These are phyloP conservation scores for Epirrita christyi DNA, from an alignment of 2,888 invertebrate genomes.

Conservation along the genomic window DNA sequence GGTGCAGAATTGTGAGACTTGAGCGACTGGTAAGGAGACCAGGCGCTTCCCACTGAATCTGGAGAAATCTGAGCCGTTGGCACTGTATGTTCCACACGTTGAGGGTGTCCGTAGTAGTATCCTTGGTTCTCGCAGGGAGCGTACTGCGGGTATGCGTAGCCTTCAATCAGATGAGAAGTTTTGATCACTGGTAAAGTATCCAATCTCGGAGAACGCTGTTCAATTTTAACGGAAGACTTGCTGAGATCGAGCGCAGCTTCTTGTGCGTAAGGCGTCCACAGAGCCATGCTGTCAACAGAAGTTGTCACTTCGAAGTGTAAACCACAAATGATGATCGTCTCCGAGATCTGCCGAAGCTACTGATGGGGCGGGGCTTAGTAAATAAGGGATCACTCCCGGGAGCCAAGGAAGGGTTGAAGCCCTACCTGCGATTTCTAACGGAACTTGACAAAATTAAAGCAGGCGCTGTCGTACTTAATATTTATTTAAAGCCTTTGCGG, in stretches of 20 bases:
- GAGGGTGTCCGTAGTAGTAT: conserved; percentile 47
- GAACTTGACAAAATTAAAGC: conserved; percentile 29
- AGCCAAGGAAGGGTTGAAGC: conserved; percentile 40
- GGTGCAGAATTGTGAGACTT: conserved; percentile 39
- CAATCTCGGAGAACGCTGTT: conserved; percentile 44
- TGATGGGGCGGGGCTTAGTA: conserved; percentile 46
- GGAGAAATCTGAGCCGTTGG: conserved; percentile 59
- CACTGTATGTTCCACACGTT: conserved; percentile 43
- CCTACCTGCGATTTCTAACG: conserved; percentile 45
- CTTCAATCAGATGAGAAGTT: conserved; percentile 32
- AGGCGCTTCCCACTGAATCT: conserved; percentile 51
- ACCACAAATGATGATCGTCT: conserved; percentile 40
- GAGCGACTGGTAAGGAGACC: conserved; percentile 42
- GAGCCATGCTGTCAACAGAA: conserved; percentile 54
- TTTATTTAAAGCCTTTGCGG: conserved; percentile 27
- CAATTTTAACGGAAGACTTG: conserved; percentile 49
- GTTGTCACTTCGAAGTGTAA: conserved; percentile 41
- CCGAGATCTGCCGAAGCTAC: conserved; percentile 35
- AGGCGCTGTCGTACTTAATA: conserved; percentile 11
- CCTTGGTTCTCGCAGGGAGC: conserved; percentile 39
- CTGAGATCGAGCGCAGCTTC: conserved; percentile 66
- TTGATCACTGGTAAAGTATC: conserved; percentile 35
- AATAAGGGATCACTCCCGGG: conserved; percentile 43
- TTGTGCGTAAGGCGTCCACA: conserved; percentile 73
- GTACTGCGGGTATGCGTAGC: conserved; percentile 36